A percentile compares a stretch with the other conserved stretches of the same genome.
These are phyloP conservation scores for Halcyon leucocephala DNA, from an alignment of 2,797 vertebrate species.

Conservation along the genomic window DNA sequence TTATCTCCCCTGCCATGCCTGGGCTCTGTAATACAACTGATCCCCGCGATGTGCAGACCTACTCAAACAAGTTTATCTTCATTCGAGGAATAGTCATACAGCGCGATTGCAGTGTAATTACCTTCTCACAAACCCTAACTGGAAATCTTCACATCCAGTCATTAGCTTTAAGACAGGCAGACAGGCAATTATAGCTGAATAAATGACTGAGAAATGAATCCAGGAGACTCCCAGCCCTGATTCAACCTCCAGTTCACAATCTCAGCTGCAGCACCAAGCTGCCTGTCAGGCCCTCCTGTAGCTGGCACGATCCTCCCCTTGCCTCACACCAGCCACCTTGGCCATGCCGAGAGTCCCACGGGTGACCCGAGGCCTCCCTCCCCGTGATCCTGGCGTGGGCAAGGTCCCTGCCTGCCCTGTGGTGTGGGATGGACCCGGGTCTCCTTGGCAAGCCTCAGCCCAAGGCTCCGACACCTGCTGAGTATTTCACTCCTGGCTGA, in stretches of 20 bases:
- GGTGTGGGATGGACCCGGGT: neutral
- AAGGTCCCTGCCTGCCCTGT: neutral
- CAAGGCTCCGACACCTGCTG: neutral
- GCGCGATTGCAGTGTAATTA: slow-evolving; percentile 71
- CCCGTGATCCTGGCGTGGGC: neutral
- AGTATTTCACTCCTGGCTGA: slow-evolving; percentile 46
- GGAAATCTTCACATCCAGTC: slow-evolving; percentile 75
- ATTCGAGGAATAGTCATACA: slow-evolving; percentile 64
- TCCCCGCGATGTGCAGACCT: slow-evolving; percentile 58
- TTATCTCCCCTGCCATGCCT: slow-evolving; percentile 69
- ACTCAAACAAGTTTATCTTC: slow-evolving; percentile 64
- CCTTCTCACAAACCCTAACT: slow-evolving; percentile 70
- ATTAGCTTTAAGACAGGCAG: slow-evolving; percentile 73
- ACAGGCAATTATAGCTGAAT: slow-evolving; percentile 77
- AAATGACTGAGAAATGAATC: slow-evolving; percentile 73
- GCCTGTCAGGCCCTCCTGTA: neutral
- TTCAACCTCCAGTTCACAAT: slow-evolving; percentile 26
- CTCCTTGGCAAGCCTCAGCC: neutral
- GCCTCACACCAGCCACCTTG: neutral
- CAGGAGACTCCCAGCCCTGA: slow-evolving; percentile 17
- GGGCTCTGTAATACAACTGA: slow-evolving; percentile 58
- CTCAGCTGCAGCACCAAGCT: neutral
- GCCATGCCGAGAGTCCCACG: neutral
- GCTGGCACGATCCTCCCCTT: neutral
- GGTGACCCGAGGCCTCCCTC: neutral